These are phyloP conservation scores for Aphis gossypii DNA, from an alignment of 1,140 invertebrate genomes.

Conservation along the genomic window DNA sequence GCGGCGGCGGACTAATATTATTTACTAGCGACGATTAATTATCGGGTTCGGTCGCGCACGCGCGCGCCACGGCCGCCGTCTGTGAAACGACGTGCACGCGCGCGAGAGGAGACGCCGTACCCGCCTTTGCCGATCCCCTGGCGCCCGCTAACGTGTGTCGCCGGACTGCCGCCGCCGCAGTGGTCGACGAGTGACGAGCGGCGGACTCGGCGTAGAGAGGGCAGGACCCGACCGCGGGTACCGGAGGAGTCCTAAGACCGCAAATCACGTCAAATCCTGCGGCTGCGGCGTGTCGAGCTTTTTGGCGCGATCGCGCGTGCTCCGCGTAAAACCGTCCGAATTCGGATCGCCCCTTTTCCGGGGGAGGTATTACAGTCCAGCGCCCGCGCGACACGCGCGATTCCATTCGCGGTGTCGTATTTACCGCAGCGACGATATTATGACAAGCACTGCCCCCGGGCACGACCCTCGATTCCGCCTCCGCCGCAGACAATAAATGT, in stretches of 20 bases:
- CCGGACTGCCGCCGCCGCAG: background rate
- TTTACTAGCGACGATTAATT: constrained; percentile 44
- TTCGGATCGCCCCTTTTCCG: background rate
- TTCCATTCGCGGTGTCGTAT: background rate
- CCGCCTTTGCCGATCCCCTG: constrained; percentile 13
- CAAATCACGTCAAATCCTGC: background rate
- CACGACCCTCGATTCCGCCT: background rate
- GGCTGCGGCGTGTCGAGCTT: background rate
- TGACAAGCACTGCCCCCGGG: background rate
- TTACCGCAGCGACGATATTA: background rate
- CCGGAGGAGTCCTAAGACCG: background rate
- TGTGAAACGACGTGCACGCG: background rate
- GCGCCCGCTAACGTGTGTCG: background rate
- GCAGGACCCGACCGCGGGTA: too few species aligned
- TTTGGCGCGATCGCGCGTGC: too few species aligned
- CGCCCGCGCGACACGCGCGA: too few species aligned
- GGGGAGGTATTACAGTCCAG: background rate
- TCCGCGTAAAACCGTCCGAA: too few species aligned
- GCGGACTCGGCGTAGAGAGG: too few species aligned
- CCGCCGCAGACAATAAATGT: background rate
- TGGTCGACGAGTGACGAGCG: background rate
- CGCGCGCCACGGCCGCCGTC: background rate
- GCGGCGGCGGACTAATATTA: constrained; percentile 14
- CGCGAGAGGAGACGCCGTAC: background rate
- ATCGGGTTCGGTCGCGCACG: constrained; percentile 12